Percentiles rank a stretch among this genome's conserved stretches.
Conservation (phyloP, 2,797 vertebrate genomes). For the Columba guinea region DNA sequence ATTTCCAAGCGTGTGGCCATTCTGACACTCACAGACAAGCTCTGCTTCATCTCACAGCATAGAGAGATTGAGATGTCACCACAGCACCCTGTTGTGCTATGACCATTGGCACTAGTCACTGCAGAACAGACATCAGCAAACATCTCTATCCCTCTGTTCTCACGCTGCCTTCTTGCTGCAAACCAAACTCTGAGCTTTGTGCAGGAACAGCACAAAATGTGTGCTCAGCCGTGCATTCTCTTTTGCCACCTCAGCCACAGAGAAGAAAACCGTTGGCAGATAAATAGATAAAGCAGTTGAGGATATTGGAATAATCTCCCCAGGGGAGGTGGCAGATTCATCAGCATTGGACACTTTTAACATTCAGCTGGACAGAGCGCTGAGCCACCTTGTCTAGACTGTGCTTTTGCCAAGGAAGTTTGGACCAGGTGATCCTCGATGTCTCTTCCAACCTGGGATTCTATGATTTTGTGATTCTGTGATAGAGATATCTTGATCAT, state of each 20-base stretch:
- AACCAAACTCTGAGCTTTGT: neutral
- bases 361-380: too few species aligned
- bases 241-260: neutral
- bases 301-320: too few species aligned
- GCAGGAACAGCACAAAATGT: neutral
- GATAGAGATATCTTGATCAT: neutral
- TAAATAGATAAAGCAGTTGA: neutral
- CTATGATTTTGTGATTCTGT: too few species aligned
- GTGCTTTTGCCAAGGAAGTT: too few species aligned
- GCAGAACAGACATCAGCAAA: neutral
- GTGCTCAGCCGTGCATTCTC: neutral
- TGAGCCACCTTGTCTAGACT: too few species aligned
- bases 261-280: neutral
- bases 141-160: neutral
- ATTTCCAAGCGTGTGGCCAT: neutral
- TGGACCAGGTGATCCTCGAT: too few species aligned
- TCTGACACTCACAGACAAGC: neutral
- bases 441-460: too few species aligned
- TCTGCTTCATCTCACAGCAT: neutral
- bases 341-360: too few species aligned
- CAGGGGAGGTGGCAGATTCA: too few species aligned
- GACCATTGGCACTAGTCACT: accelerated
- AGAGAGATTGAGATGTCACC: neutral
- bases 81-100: neutral
- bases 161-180: neutral